Conservation (phyloP, 2,797 vertebrate species). For the Gymnoscopelus braueri region DNA sequence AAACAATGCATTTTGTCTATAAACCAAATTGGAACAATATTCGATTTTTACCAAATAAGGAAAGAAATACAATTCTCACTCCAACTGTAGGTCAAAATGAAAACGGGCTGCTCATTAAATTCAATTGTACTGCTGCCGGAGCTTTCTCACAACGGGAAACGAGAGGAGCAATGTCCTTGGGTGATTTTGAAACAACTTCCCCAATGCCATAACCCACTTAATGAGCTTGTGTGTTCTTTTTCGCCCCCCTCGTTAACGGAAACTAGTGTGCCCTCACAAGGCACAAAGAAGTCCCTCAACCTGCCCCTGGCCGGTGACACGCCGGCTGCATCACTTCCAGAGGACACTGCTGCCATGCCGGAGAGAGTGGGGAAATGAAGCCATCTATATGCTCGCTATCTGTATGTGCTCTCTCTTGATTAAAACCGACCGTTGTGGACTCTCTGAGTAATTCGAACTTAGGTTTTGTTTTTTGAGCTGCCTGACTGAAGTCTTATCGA, state of each 20-base stretch:
- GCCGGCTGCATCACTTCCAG: slow-evolving; percentile 5
- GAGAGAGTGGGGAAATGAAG: slow-evolving; percentile 14
- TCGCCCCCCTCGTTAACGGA: slow-evolving; percentile 24
- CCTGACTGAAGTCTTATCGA: neutral
- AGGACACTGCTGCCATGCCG: slow-evolving; percentile 1
- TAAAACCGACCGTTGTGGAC: slow-evolving; percentile 1
- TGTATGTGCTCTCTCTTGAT: slow-evolving; percentile 7
- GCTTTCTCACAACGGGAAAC: slow-evolving; percentile 16
- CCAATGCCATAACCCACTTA: slow-evolving; percentile 21
- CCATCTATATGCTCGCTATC: slow-evolving; percentile 17
- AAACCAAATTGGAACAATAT: slow-evolving; percentile 8
- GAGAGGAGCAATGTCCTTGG: slow-evolving; percentile 11
- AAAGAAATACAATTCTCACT: no score
- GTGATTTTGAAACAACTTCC: slow-evolving; percentile 20
- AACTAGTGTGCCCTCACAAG: slow-evolving; percentile 8
- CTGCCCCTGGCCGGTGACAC: neutral
- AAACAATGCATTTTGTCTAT: slow-evolving; percentile 21
- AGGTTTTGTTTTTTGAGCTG: neutral
- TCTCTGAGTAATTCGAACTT: slow-evolving; percentile 13
- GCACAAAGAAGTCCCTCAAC: neutral
- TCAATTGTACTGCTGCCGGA: slow-evolving; percentile 1
- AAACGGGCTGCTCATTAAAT: slow-evolving; percentile 39
- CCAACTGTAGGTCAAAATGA: slow-evolving; percentile 3
- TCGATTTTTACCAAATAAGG: neutral
- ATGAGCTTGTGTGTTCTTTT: slow-evolving; percentile 32